These are phyloP conservation scores for Ectemnius continuus DNA, from an alignment of 2,888 invertebrate genomes.

Conservation along the genomic window DNA sequence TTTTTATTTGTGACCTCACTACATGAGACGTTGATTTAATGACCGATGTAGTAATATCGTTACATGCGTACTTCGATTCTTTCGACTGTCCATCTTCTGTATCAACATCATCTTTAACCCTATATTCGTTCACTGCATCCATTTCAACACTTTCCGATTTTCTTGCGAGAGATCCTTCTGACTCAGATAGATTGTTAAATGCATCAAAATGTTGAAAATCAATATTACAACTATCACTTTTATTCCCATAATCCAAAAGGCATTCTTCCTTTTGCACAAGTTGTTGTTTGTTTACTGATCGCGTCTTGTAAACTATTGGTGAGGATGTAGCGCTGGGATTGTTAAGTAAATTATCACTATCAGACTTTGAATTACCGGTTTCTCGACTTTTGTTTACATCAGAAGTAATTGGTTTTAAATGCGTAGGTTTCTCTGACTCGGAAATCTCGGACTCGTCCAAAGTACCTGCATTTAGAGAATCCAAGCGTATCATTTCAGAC, in stretches of 20 bases:
- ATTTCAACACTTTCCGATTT: conserved; percentile 1
- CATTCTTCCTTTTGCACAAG: conserved; percentile 4
- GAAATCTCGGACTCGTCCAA: conserved; percentile 26
- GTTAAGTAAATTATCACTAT: conserved; percentile 1
- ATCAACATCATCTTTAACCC: too few relatives aligned
- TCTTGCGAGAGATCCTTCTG: conserved; percentile 11
- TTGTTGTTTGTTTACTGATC: conserved; percentile 7
- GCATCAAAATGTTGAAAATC: conserved; percentile 13
- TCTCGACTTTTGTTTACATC: conserved; percentile 19
- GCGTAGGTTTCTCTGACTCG: conserved; percentile 9
- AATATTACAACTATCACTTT: conserved; percentile 21
- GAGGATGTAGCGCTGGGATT: neutral
- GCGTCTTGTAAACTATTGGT: conserved; percentile 11
- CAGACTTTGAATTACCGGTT: conserved; percentile 11
- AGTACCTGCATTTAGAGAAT: conserved; percentile 12
- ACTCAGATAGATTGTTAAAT: conserved; percentile 14
- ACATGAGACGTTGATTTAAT: too few relatives aligned
- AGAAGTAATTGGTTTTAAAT: conserved; percentile 1
- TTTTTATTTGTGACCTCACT: too few relatives aligned
- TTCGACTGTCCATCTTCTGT: too few relatives aligned
- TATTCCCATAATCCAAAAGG: conserved; percentile 32
- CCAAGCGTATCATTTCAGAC: conserved; percentile 6
- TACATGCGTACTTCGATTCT: too few relatives aligned
- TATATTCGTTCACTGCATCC: neutral
- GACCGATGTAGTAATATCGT: too few relatives aligned